These are phyloP conservation scores for Tyrannus savana DNA, from an alignment of 2,113 vertebrate species.

Conservation along the genomic window DNA sequence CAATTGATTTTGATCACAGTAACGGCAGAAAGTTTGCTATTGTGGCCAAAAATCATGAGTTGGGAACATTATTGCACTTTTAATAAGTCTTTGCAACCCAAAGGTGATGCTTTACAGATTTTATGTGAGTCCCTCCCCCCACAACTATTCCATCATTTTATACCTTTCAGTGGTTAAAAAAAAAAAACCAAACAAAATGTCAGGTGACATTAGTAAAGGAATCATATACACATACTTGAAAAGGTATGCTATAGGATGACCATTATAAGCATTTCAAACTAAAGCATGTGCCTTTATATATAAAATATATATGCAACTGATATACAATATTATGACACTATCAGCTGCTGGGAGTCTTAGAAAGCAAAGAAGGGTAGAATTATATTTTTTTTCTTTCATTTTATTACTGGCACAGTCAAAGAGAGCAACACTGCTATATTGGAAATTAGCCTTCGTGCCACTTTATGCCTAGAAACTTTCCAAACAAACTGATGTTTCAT, in stretches of 20 bases:
- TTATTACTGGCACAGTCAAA: neutral
- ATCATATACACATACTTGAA: neutral
- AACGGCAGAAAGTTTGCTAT: neutral
- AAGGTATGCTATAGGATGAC: neutral
- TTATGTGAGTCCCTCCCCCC: neutral
- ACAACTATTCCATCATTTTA: neutral
- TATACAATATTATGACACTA: neutral
- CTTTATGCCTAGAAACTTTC: neutral
- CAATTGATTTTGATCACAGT: conserved; percentile 9
- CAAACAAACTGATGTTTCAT: neutral
- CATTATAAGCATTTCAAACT: neutral
- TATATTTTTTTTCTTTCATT: neutral
- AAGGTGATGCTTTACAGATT: neutral
- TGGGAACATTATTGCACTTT: neutral
- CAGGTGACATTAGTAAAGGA: conserved; percentile 2
- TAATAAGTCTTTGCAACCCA: neutral
- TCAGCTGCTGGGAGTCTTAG: neutral
- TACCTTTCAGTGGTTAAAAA: neutral
- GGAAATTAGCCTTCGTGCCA: neutral
- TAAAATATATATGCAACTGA: neutral
- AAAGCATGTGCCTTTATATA: neutral
- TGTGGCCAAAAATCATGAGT: neutral
- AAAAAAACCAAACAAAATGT: neutral
- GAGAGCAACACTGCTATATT: neutral
- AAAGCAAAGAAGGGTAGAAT: neutral